Conservation (phyloP, 2,797 vertebrate genomes). For the Mormyrus hasselquistii region DNA sequence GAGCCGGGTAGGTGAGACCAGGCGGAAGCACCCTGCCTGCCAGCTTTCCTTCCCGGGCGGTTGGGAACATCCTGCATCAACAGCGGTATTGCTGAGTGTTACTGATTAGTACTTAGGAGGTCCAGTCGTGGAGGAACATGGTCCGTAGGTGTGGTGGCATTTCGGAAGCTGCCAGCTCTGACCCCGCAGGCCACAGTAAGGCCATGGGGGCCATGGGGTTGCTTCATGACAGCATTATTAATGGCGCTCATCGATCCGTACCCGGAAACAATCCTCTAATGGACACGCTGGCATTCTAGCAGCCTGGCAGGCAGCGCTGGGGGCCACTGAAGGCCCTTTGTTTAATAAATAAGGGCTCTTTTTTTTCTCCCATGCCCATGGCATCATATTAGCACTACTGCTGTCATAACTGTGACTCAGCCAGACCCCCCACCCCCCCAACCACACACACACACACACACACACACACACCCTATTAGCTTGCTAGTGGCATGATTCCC, state of each 20-base stretch:
- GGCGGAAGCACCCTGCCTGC: background rate
- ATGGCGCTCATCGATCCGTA: constrained; percentile 36
- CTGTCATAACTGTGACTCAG: background rate
- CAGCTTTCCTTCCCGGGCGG: background rate
- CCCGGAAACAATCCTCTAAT: constrained; percentile 27
- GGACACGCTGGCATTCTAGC: constrained; percentile 14
- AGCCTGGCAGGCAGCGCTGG: background rate
- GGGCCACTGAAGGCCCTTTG: background rate
- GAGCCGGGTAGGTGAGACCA: constrained; percentile 82
- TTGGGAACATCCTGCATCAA: constrained; percentile 15
- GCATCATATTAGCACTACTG: background rate
- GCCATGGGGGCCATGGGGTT: background rate
- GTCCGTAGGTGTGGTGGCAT: background rate
- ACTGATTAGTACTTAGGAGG: background rate
- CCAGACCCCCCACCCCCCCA: background rate
- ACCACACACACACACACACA: background rate
- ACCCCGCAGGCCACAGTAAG: background rate
- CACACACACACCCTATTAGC: background rate
- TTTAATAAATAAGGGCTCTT: background rate
- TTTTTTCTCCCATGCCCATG: background rate
- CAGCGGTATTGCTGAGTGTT: background rate
- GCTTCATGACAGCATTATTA: constrained; percentile 35
- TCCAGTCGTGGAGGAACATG: background rate
- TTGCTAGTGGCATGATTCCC: background rate
- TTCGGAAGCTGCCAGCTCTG: background rate